Conservation (phyloP, 53 echinoderm and acorn worm genomes). For the Actinopyga echinites region DNA sequence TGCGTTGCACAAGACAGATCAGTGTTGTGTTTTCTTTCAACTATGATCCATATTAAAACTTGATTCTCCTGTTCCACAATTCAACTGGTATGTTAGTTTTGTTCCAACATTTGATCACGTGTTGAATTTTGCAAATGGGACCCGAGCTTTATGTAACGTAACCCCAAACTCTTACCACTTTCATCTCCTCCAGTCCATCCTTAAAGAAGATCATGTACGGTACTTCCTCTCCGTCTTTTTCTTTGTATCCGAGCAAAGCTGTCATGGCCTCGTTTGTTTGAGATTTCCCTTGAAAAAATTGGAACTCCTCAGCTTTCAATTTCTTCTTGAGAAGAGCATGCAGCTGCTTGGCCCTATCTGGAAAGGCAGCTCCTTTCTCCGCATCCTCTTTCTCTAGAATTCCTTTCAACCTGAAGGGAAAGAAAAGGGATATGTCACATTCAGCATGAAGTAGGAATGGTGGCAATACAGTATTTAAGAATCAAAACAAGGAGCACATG, state of each 20-base stretch:
- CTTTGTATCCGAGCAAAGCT: constrained; percentile 13
- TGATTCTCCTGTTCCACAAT: no score
- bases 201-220: constrained; percentile 31
- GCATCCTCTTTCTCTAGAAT: no score
- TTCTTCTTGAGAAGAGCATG: neutral
- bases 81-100: no score
- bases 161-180: constrained; percentile 1
- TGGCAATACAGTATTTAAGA: no score
- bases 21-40: neutral
- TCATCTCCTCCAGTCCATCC: neutral
- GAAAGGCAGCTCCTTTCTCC: neutral
- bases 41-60: neutral
- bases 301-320: neutral
- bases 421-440: no score
- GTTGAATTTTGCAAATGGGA: no score
- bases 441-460: no score
- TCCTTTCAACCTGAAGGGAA: no score
- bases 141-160: no score
- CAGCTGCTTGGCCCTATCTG: neutral
- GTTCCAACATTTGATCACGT: no score
- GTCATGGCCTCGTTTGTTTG: neutral
- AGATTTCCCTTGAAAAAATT: neutral
- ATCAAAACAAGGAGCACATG: no score
- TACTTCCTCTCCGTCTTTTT: neutral
- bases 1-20: neutral